Base-by-base conservation (phyloP, 1,140 invertebrate species). In the Drosophila paulistorum region DNA sequence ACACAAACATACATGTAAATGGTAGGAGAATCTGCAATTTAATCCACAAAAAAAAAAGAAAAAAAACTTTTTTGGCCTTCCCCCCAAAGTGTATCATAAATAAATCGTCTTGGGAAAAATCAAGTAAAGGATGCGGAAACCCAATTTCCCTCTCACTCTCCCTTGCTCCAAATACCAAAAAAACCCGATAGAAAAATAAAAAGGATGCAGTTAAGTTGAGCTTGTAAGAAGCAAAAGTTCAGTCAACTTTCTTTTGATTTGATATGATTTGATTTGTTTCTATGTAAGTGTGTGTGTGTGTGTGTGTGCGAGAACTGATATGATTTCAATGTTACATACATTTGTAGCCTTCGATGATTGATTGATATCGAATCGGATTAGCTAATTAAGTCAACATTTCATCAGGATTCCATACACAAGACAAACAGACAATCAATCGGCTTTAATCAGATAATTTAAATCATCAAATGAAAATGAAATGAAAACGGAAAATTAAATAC, bases 361-460 rank as follows among this genome's bases (percentile, higher is more conserved):
- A 51, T 51, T 51, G 45, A 51, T 23, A 51, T 51, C 17, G 20
- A 10, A 51, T 51, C 17, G 45, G 45, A 51, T 51, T 51, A 51
- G 45, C 45, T 51, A 51, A 51, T 51, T 51, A 51, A 51, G 20
- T 20, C 9, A 51, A 51, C 17, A 23, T 51, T 20, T 23, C 20
- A 20, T 51, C 17, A 5, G 35, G 17, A 23, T 1, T 9, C 20
- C 20, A 20, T 7, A 23, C 17, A 51, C 17, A 51, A 23, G 45
- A 23, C 11, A 51, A 23, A 51, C 9, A 51, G 20, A 51, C 9
- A 51, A 23, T 23, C 17, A 23, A 51, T 51, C 7, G 45, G 17
- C 45, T 51, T 51, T 51, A 51, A 51, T 51, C 45, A 51, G 45
- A 51, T 51, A 51, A 51, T 51, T 51, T 23, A 51, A 51, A 23